Conservation (phyloP, 1,140 invertebrate species). For the Cyphomyrmex costatus region DNA sequence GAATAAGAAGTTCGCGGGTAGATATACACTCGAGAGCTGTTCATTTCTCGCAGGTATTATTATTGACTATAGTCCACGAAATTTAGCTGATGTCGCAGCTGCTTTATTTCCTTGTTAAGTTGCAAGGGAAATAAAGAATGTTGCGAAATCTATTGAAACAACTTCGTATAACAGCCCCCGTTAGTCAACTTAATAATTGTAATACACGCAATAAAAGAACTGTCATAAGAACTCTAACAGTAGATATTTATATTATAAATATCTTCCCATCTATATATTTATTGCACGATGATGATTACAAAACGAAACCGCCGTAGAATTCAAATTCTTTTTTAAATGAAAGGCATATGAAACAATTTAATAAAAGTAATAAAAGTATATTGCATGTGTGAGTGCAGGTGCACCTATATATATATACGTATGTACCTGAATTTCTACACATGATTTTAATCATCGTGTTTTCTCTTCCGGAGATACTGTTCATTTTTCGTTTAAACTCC, state of each 20-base stretch:
- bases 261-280: background rate
- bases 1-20: constrained; percentile 53
- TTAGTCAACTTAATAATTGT: background rate
- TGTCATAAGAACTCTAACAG: background rate
- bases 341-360: background rate
- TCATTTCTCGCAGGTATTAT: constrained; percentile 46
- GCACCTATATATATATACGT: background rate
- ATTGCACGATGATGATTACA: background rate
- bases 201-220: background rate
- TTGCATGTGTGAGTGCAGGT: no score
- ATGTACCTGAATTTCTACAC: background rate
- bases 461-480: background rate
- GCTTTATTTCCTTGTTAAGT: background rate
- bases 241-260: background rate
- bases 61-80: constrained; percentile 38
- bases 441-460: background rate
- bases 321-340: background rate
- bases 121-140: background rate
- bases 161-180: background rate
- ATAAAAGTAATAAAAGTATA: constrained; percentile 25
- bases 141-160: background rate
- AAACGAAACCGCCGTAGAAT: background rate
- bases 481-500: constrained; percentile 16
- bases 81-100: background rate
- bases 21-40: constrained; percentile 43